Evolutionary conservation across 2,797 vertebrate genomes (phyloP), one percentile per base, ranked within the genome.

Genomic region (Oryzias sinensis): DNA sequence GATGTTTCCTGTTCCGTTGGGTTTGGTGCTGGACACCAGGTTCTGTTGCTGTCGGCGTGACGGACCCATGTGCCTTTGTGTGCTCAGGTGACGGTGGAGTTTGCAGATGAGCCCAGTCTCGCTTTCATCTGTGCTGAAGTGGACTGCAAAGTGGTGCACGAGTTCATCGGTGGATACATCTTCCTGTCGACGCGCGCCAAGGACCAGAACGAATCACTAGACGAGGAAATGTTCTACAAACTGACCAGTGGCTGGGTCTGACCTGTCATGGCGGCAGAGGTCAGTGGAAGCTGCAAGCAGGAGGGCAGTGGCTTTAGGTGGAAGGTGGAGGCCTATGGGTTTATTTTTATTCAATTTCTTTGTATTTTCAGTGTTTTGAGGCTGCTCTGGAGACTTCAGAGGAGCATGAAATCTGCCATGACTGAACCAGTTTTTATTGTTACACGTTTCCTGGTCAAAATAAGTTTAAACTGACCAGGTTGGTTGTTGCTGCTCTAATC

Each of bases 141-240:
- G 76, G 97, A 99, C 83, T 99, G 97, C 73, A 99, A 99, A 73
- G 96, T 99, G 82, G 97, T 99, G 29, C 97, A 99, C 22, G 97
- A 99, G 86, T 99, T 99, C 88, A 99, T 99, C 2, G 97, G 97
- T 0, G 97, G 96, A 62, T 99, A 99, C 90, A 99, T 99, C 87
- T 99, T 99, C 88, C 81, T 99, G 74, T 99, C 97, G 13, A 99
- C 97, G 0, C 92, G 97, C 1, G 97, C 97, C 29, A 99, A 99
- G 88, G 96, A 98, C 88, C 97, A 99, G 91, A 99, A 99, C 14
- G 97, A 99, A 88, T 98, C 96, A 67, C 90, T 99, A 72, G 97
- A 99, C 0, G 97, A 99, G 81, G 97, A 99, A 91, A 98, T 99
- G 97, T 99, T 99, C 92, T 98, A 98, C 90, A 99, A 99, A 93